Base-by-base conservation (phyloP, 2,797 vertebrate genomes). In the Malacoraja senta region DNA sequence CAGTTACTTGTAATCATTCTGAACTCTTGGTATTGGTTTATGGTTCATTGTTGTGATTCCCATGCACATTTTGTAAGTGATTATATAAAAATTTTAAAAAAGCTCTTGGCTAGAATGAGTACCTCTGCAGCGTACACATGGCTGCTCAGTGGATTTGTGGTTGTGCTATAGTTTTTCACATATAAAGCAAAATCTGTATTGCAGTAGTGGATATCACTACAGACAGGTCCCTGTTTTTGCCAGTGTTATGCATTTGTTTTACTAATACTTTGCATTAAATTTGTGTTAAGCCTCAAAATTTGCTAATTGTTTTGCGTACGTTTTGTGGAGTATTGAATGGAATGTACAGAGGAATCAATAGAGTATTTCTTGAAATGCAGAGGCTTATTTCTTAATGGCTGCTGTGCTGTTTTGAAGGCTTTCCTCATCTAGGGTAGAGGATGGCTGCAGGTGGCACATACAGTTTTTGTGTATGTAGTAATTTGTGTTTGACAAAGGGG, bases 111-210 rank as follows among this genome's bases (percentile, higher is more conserved):
- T 95, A 94, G 95, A 94, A 95, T 95, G 90, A 94, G 94, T 95
- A 93, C 95, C 95, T 95, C 96, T 96, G 96, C 95, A 95, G 95
- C 24, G 10, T 93, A 94, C 94, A 94, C 96, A 95, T 95, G 96
- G 95, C 95, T 97, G 96, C 96, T 97, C 96, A 96, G 95, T 97
- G 96, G 94, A 96, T 94, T 95, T 94, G 95, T 96, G 95, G 95
- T 96, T 95, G 68, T 53, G 94, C 95, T 96, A 94, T 94, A 35
- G 95, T 94, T 95, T 96, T 94, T 95, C 95, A 96, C 96, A 96
- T 96, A 95, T 97, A 95, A 93, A 80, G 93, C 72, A 95, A 96
- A 96, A 94, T 94, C 71, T 74, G 71, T 8, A 74, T 78, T 78
- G 17, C 77, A 32, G 17, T 63, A 88, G 15, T 65, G 35, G 32